Conservation (phyloP, 1,140 invertebrate genomes). For the Trachymyrmex cornetzi region DNA sequence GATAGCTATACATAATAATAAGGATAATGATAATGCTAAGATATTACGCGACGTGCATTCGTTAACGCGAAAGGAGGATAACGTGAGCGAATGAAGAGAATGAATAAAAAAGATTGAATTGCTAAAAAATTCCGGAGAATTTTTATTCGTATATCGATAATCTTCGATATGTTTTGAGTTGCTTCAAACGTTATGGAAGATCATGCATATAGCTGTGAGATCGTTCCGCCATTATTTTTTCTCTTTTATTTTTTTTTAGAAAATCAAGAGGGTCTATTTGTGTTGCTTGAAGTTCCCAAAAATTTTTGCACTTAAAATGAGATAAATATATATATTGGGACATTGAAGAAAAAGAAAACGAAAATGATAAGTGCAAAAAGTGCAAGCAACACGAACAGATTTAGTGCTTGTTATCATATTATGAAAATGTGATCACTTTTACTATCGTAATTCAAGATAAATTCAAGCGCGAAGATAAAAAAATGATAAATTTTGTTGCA, state of each 20-base stretch:
- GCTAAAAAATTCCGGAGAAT: background rate
- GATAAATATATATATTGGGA: no score
- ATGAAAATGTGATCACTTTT: background rate
- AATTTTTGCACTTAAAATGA: no score
- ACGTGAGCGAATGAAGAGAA: conserved; percentile 33
- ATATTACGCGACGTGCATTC: conserved; percentile 47
- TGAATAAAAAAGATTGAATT: background rate
- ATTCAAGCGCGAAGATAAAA: background rate
- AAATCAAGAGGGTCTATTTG: background rate
- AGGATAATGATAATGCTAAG: conserved; percentile 60
- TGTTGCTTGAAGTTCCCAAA: no score
- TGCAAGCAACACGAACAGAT: no score
- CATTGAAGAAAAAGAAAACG: no score
- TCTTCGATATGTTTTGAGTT: background rate
- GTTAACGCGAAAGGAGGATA: conserved; percentile 35
- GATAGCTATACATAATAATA: conserved; percentile 65
- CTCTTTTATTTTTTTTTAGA: background rate
- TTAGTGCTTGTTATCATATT: no score
- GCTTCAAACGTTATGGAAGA: background rate
- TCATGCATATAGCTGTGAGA: background rate
- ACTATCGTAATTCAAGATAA: background rate
- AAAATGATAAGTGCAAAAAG: no score
- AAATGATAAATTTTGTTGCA: background rate
- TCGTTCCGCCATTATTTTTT: background rate
- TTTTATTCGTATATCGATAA: conserved; percentile 6